These are phyloP conservation scores for Ranitomeya imitator DNA, from an alignment of 2,113 vertebrate genomes.

Conservation along the genomic window DNA sequence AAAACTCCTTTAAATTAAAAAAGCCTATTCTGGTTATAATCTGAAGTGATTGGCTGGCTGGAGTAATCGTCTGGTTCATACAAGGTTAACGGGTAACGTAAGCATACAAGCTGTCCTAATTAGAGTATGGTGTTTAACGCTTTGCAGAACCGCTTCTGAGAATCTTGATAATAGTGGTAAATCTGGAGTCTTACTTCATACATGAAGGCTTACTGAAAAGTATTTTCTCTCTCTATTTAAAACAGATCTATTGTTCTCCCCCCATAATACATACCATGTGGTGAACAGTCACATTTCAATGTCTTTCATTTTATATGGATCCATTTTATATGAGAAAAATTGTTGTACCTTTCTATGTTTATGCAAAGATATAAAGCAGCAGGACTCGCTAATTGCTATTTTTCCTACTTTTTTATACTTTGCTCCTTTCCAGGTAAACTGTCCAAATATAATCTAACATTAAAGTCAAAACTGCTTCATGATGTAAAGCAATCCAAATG, in stretches of 20 bases:
- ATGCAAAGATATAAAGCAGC: not conserved
- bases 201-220: conserved; percentile 4
- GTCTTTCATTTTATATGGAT: conserved; percentile 29
- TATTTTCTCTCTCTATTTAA: conserved; percentile 13
- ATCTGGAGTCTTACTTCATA: conserved; percentile 7
- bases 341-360: not conserved
- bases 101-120: conserved; percentile 2
- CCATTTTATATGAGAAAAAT: conserved; percentile 23
- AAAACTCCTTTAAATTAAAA: too few species aligned
- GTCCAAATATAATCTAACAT: not conserved
- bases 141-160: not conserved
- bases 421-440: not conserved
- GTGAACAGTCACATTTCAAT: conserved; percentile 8
- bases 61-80: not conserved
- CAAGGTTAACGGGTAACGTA: not conserved
- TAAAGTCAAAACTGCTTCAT: not conserved
- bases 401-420: not conserved
- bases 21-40: too few species aligned
- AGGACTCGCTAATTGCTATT: not conserved
- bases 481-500: not conserved
- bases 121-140: not conserved
- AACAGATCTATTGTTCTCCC: conserved; percentile 15
- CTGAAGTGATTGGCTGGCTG: too few species aligned
- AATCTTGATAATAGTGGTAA: not conserved
- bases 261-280: conserved; percentile 11